Evolutionary conservation across 2,797 vertebrate species (phyloP).

Genomic region (Dipus sagitta): DNA sequence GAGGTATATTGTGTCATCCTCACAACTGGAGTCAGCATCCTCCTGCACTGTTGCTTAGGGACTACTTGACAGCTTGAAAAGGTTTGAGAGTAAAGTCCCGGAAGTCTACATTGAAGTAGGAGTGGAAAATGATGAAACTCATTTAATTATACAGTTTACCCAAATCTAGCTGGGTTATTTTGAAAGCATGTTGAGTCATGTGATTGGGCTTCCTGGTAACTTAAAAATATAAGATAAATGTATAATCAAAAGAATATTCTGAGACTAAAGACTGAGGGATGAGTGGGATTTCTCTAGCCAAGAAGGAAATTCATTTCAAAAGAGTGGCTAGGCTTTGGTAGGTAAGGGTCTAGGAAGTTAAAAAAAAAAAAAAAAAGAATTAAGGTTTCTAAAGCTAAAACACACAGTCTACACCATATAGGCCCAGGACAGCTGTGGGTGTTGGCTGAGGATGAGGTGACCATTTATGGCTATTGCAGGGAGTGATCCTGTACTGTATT

Average conservation of each 20-base stretch:
- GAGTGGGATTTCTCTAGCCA: background rate
- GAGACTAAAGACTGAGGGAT: background rate
- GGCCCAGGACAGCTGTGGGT: background rate
- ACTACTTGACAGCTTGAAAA: background rate
- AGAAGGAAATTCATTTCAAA: background rate
- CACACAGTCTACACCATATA: background rate
- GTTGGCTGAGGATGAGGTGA: background rate
- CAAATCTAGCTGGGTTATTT: background rate
- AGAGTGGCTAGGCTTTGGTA: background rate
- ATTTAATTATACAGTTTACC: background rate
- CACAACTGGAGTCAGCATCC: background rate
- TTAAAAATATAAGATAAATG: slow-evolving; percentile 12
- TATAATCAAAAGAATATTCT: background rate
- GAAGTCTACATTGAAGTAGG: background rate
- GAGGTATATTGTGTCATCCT: background rate
- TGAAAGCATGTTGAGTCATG: background rate
- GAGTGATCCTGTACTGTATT: background rate
- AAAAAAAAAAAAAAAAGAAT: background rate
- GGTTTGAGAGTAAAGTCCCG: background rate
- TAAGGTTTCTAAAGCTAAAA: background rate
- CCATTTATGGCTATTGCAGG: background rate
- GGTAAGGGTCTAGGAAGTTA: background rate
- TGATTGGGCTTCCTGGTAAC: background rate
- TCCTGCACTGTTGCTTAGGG: background rate
- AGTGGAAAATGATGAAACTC: background rate